Evolutionary conservation across 2,797 vertebrate genomes (phyloP).

Genomic region (Malacoctenus gilli): DNA sequence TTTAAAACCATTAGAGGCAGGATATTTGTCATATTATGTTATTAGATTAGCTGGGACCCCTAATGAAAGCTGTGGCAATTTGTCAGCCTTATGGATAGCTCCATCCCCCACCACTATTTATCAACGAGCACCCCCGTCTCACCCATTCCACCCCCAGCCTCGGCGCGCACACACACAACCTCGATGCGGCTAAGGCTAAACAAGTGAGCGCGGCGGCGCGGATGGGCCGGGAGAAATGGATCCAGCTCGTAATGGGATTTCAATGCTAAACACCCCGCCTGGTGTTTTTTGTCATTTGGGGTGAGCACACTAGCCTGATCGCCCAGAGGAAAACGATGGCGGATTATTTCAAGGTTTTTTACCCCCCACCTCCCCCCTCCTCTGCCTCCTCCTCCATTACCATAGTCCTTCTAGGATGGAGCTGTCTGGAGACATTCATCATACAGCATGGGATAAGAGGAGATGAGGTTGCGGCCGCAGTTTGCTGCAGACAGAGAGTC

Average conservation of each 20-base stretch:
- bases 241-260: slow-evolving; percentile 76
- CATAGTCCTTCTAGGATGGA: slow-evolving; percentile 38
- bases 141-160: slow-evolving; percentile 52
- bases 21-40: slow-evolving; percentile 86
- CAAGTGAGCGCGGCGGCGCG: slow-evolving; percentile 57
- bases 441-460: slow-evolving; percentile 48
- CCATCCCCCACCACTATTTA: slow-evolving; percentile 77
- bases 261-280: slow-evolving; percentile 77
- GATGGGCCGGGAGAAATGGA: slow-evolving; percentile 67
- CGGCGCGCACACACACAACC: slow-evolving; percentile 51
- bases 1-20: slow-evolving; percentile 82
- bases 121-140: slow-evolving; percentile 68
- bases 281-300: slow-evolving; percentile 77
- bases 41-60: slow-evolving; percentile 83
- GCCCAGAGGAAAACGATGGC: slow-evolving; percentile 69
- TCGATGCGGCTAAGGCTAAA: no score
- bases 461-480: slow-evolving; percentile 35
- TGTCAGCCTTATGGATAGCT: slow-evolving; percentile 83
- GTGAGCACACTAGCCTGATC: slow-evolving; percentile 66
- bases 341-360: slow-evolving; percentile 66
- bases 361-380: background rate
- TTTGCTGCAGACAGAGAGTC: slow-evolving; percentile 38
- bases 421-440: slow-evolving; percentile 69
- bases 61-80: slow-evolving; percentile 86
- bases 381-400: slow-evolving; percentile 44